Evolutionary conservation across 92 coral and sea anemone genomes (phyloP), one percentile per base, ranked within the genome.

Genomic region (Anthopleura xanthogrammica): DNA sequence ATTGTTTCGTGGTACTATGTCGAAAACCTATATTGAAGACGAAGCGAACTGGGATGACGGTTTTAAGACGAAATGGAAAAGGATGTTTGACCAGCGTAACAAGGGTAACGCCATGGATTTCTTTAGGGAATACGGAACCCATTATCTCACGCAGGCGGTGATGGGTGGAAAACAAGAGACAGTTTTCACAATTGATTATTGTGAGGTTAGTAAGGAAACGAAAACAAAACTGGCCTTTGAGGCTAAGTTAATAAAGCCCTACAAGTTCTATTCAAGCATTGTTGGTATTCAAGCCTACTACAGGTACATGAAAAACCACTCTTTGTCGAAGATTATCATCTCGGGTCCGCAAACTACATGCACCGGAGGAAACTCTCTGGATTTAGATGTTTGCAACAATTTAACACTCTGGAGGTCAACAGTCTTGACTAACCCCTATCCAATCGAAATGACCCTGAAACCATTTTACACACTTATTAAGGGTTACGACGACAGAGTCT

Each of bases 111-210:
- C 85, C 52, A 50, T 50, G 56, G 29, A 46, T 22, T 82, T 82
- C 85, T 72, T 82, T 60, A 82, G 43, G n/a, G 77, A 72, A 12
- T 82, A 82, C 50, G 85, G 85, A 43, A 82, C 36, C 36, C 36
- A 29, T 29, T 29, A 29, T 29, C 36, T 29, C 36, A 1, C 36
- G 36, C 36, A 29, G 36, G 1, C 36, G 36, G 36, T 29, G 36
- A 29, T 29, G 36, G 36, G 36, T 0, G 36, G 36, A 29, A 29
- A 1, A 1, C 36, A 29, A 29, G 36, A 29, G 36, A 29, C 36
- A 29, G 36, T 29, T 29, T 29, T 29, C 36, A 29, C 36, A 29
- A 1, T 29, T 29, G 36, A 29, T 29, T 29, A 29, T 29, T 29
- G 36, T 78, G 14, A 75, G 24, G 13, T 75, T 9, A n/a, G 9